Percentiles rank a stretch among this genome's conserved stretches.
Evolutionary conservation across 2,113 vertebrate species (phyloP).

Genomic region (Takifugu bimaculatus): DNA sequence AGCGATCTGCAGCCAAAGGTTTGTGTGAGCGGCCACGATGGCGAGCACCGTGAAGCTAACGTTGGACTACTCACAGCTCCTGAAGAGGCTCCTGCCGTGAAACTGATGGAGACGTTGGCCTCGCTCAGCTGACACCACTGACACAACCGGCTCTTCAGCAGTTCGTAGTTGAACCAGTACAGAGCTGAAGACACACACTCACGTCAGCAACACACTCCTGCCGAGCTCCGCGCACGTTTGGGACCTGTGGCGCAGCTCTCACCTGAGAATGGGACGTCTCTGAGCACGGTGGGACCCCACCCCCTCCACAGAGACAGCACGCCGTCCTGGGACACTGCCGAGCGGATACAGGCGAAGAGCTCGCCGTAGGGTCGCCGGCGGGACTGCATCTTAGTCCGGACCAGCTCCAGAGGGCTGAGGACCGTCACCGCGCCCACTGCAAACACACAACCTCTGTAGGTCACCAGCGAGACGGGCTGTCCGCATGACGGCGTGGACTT

Average conservation of each 20-base stretch:
- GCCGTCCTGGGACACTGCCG: constrained; percentile 82
- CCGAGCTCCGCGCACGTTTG: neutral
- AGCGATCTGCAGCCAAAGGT: constrained; percentile 75
- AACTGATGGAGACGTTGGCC: constrained; percentile 80
- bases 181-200: constrained; percentile 74
- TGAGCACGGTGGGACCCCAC: constrained; percentile 89
- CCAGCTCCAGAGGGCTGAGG: constrained; percentile 91
- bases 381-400: constrained; percentile 95
- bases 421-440: constrained; percentile 90
- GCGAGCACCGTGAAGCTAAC: too few species aligned
- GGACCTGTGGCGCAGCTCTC: constrained; percentile 3
- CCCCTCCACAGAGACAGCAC: constrained; percentile 94
- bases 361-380: constrained; percentile 82
- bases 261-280: constrained; percentile 97
- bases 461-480: neutral
- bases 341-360: constrained; percentile 78
- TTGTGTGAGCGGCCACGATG: too few species aligned
- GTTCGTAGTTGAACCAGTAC: constrained; percentile 97
- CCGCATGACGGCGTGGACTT: constrained; percentile 51
- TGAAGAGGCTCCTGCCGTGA: constrained; percentile 77
- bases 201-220: neutral
- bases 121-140: constrained; percentile 57
- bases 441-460: constrained; percentile 2
- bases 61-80: constrained; percentile 73
- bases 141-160: constrained; percentile 80